Conservation (phyloP, 2,113 vertebrate species). For the Pelvicachromis taeniatus region DNA sequence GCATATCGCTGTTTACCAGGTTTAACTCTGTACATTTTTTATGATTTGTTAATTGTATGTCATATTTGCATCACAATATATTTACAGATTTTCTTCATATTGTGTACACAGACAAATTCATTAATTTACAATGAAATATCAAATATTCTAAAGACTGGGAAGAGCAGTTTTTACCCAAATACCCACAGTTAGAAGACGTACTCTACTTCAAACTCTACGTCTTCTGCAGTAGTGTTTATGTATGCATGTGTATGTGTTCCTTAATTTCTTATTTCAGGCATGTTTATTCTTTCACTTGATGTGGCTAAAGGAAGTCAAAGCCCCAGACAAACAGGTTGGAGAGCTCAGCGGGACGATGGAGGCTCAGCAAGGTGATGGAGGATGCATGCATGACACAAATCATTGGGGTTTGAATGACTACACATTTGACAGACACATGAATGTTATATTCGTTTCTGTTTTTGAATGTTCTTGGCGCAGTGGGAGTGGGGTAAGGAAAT, state of each 20-base stretch:
- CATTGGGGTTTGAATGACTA: background rate
- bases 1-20: background rate
- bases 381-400: background rate
- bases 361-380: slow-evolving; percentile 10
- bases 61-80: background rate
- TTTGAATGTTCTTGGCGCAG: background rate
- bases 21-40: background rate
- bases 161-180: background rate
- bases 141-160: background rate
- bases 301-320: background rate
- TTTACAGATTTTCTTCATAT: background rate
- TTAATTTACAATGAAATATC: background rate
- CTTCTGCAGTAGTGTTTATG: background rate
- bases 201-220: background rate
- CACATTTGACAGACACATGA: background rate
- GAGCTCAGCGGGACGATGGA: slow-evolving; percentile 11
- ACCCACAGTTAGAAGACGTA: background rate
- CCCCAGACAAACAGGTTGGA: background rate
- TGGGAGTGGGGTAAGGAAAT: background rate
- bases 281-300: background rate
- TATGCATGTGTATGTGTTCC: background rate
- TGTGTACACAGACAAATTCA: background rate
- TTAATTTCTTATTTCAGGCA: slow-evolving; percentile 10
- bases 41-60: background rate
- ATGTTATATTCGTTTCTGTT: background rate